Conservation (phyloP, 1,140 invertebrate genomes). For the Phymorhynchus buccinoides region DNA sequence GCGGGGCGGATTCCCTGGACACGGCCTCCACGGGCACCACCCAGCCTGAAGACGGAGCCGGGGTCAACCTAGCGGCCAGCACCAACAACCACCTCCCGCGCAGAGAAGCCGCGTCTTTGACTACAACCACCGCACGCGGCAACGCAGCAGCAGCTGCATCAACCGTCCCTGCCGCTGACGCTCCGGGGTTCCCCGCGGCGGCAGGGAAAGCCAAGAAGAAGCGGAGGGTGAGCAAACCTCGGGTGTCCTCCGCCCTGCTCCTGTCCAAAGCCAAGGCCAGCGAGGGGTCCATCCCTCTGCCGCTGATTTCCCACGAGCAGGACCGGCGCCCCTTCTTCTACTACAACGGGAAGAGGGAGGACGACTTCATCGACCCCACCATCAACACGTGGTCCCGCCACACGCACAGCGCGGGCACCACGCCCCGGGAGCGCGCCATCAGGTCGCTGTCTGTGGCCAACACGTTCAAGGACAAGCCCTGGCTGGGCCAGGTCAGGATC, state of each 20-base stretch:
- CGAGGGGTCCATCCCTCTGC: conserved; percentile 58
- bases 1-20: conserved; percentile 36
- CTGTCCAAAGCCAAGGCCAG: conserved; percentile 55
- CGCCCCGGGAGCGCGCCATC: conserved; percentile 64
- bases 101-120: neutral
- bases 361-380: conserved; percentile 54
- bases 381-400: conserved; percentile 61
- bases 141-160: too few species aligned
- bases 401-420: conserved; percentile 47
- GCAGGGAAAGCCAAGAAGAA: conserved; percentile 35
- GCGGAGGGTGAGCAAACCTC: conserved; percentile 31
- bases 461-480: conserved; percentile 68
- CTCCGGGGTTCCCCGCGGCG: neutral
- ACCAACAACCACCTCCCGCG: neutral
- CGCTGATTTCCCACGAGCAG: conserved; percentile 56
- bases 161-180: neutral
- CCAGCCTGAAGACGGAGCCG: neutral
- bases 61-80: neutral
- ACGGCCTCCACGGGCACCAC: conserved; percentile 40
- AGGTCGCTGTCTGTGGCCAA: conserved; percentile 65
- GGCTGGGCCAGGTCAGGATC: conserved; percentile 66
- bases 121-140: neutral
- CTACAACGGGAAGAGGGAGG: conserved; percentile 56
- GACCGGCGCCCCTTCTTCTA: conserved; percentile 63
- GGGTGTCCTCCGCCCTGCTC: conserved; percentile 49